Evolutionary conservation across 2,113 vertebrate species (phyloP).

Genomic region (Platycercus adscitus): DNA sequence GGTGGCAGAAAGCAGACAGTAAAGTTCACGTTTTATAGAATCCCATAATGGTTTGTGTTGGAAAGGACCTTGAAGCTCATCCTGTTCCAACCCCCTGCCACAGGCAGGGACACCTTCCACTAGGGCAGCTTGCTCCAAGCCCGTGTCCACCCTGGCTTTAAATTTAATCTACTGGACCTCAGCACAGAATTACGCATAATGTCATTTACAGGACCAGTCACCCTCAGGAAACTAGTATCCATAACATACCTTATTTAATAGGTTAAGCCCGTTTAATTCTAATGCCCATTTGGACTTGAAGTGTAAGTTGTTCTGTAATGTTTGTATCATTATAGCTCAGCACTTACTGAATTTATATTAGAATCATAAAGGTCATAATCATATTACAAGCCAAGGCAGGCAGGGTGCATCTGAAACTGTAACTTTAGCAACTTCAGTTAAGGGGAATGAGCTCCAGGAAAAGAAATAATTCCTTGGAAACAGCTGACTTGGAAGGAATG

Average conservation of each 20-base stretch:
- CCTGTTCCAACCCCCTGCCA: background rate
- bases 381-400: background rate
- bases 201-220: too few relatives aligned
- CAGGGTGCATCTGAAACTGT: background rate
- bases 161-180: background rate
- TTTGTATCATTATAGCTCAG: background rate
- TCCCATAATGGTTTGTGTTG: background rate
- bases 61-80: background rate
- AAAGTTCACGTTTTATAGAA: background rate
- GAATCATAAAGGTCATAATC: background rate
- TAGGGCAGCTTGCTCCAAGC: background rate
- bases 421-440: background rate
- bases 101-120: background rate
- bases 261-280: background rate
- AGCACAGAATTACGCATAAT: accelerated
- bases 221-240: accelerated
- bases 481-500: background rate
- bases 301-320: background rate
- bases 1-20: accelerated
- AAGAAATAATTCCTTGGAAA: background rate
- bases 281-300: background rate
- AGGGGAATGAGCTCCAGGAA: background rate
- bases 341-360: background rate
- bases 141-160: background rate
- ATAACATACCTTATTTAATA: accelerated